These are phyloP conservation scores for Scaptomyza caliginosa DNA, from an alignment of 2,888 invertebrate genomes.

Conservation along the genomic window DNA sequence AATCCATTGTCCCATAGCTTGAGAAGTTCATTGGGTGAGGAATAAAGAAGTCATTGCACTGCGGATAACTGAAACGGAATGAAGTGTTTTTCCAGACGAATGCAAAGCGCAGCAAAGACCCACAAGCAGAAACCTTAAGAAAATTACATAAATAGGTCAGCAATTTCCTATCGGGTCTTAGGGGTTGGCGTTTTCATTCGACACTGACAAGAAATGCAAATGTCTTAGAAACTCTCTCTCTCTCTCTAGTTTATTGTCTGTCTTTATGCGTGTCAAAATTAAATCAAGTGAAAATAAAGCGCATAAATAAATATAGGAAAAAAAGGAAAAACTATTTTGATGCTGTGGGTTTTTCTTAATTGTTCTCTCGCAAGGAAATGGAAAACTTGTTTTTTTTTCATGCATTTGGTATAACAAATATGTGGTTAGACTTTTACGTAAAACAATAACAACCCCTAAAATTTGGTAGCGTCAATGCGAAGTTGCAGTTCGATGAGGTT, in stretches of 20 bases:
- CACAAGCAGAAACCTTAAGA: constrained; percentile 29
- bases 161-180: constrained; percentile 29
- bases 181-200: constrained; percentile 1
- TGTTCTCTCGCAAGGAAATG: constrained; percentile 28
- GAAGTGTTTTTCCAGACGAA: constrained; percentile 71
- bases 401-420: constrained; percentile 28
- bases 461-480: not conserved
- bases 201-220: constrained; percentile 59
- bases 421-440: constrained; percentile 45
- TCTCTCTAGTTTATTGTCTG: constrained; percentile 5
- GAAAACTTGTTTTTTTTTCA: constrained; percentile 48
- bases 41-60: constrained; percentile 50
- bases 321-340: constrained; percentile 26
- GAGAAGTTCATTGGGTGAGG: not conserved
- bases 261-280: constrained; percentile 59
- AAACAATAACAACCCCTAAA: constrained; percentile 56
- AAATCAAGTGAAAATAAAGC: constrained; percentile 74
- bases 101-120: constrained; percentile 28
- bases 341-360: constrained; percentile 52
- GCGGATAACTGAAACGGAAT: constrained; percentile 66
- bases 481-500: constrained; percentile 6
- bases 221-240: constrained; percentile 48
- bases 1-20: not conserved
- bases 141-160: constrained; percentile 67
- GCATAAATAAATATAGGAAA: constrained; percentile 67